Evolutionary conservation across 2,888 invertebrate genomes (phyloP).

Genomic region (Acleris cristana): DNA sequence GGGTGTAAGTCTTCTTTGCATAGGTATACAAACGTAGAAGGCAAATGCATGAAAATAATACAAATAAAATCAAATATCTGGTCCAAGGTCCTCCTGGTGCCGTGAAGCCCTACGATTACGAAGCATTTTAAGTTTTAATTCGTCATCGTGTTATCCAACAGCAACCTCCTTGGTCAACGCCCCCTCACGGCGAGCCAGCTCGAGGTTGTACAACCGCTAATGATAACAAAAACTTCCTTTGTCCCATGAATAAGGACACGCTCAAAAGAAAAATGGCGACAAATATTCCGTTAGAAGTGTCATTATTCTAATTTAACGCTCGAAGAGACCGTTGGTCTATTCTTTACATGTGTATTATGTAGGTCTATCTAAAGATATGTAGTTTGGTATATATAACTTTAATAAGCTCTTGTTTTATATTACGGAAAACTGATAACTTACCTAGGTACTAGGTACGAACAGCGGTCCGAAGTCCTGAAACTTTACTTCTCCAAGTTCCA

Average conservation of each 20-base stretch:
- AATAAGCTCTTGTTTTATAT: too few relatives aligned
- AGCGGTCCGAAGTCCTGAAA: too few relatives aligned
- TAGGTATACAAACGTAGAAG: too few relatives aligned
- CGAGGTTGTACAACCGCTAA: conserved; percentile 30
- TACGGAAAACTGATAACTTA: too few relatives aligned
- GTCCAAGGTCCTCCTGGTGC: background rate
- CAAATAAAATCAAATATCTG: too few relatives aligned
- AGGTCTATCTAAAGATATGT: too few relatives aligned
- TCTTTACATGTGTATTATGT: background rate
- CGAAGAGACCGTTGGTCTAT: background rate
- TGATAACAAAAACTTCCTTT: conserved; percentile 34
- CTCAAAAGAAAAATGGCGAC: conserved; percentile 17
- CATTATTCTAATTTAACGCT: conserved; percentile 17
- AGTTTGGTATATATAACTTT: too few relatives aligned
- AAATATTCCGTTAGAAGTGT: conserved; percentile 23
- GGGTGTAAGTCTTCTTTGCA: too few relatives aligned
- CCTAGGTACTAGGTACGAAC: too few relatives aligned
- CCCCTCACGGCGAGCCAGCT: conserved; percentile 39
- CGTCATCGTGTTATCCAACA: conserved; percentile 46
- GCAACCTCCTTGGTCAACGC: conserved; percentile 48
- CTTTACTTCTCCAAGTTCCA: too few relatives aligned
- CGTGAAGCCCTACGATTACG: conserved; percentile 33
- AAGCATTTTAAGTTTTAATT: conserved; percentile 46
- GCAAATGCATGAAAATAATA: too few relatives aligned
- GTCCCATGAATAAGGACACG: conserved; percentile 19